A percentile compares a stretch with the other conserved stretches of the same genome.
Conservation (phyloP, 1,140 invertebrate species). For the Caenorhabditis remanei region DNA sequence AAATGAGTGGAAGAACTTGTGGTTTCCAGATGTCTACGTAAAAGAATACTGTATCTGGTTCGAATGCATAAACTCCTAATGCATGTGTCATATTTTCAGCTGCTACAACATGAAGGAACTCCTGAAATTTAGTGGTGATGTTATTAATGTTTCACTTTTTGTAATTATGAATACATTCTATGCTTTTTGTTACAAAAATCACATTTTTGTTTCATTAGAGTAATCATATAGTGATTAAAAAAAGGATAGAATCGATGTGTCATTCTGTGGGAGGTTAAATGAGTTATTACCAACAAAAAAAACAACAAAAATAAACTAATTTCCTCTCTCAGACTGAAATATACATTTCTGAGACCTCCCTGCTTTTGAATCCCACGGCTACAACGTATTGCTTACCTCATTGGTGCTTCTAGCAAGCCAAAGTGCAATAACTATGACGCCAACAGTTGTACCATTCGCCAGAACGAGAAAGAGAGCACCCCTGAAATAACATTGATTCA, state of each 20-base stretch:
- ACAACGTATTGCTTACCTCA: neutral
- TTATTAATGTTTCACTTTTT: no score
- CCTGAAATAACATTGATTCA: neutral
- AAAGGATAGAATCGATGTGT: no score
- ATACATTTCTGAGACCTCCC: no score
- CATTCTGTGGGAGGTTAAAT: no score
- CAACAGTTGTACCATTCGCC: neutral
- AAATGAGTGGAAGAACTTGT: neutral
- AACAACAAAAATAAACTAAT: no score
- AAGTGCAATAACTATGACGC: neutral
- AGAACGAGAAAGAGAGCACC: neutral
- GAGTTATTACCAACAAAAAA: no score
- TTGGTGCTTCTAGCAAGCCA: neutral
- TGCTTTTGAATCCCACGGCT: neutral
- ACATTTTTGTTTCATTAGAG: no score
- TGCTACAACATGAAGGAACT: neutral
- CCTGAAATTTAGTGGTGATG: neutral
- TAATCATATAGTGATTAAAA: no score
- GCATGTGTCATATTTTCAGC: constrained; percentile 25
- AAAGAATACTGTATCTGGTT: neutral
- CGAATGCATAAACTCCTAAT: neutral
- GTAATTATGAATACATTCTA: no score
- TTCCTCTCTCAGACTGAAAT: no score
- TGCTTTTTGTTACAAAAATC: no score
- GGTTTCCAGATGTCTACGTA: constrained; percentile 18